Evolutionary conservation across 2,888 invertebrate genomes (phyloP), one percentile per base, ranked within the genome.

Genomic region (Athrips mouffetella): DNA sequence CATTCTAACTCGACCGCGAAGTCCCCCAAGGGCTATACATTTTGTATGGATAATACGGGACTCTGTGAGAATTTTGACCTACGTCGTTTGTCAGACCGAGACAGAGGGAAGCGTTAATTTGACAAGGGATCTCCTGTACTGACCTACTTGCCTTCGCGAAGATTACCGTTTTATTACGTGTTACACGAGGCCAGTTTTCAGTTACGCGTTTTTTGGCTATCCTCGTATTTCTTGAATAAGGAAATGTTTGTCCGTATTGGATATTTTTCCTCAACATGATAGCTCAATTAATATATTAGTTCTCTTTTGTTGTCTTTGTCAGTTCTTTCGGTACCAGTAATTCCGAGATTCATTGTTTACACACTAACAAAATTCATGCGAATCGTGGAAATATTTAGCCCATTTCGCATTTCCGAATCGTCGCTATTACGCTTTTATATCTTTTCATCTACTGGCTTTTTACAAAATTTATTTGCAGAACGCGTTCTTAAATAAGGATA

Each of bases 81-180:
- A 52, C 55, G 70, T 83, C 85, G 76, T 85, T 84, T 84, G 82
- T 86, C 85, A 84, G 72, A 54, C 47, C 54, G 69, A 73, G 80
- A 80, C 79, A 82, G 72, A 77, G 77, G 76, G 67, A 73, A 73
- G 80, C 81, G 85, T 83, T 87, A 86, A 86, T 86, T 85, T 86
- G 86, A 86, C 85, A 83, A 76, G 86, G 84, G 85, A 77, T 78
- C 80, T 67, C 64, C 64, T 69, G 70, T 59, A 70, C 70, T 80
- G 77, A 79, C 81, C 81, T 71, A 80, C 77, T 83, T 81, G 72
- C 63, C 50, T 50, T 62, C 49, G 66, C 52, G 50, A 63, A 66
- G 72, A 75, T 76, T 71, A 72, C 44, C 42, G 35, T 33, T 45
- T 48, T 51, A 66, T 75, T 68, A 64, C 68, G 59, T 64, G 67